Percentiles rank a stretch among this genome's conserved stretches.
These are phyloP conservation scores for Neolamprologus fasciatus DNA, from an alignment of 2,113 vertebrate species.

Conservation along the genomic window DNA sequence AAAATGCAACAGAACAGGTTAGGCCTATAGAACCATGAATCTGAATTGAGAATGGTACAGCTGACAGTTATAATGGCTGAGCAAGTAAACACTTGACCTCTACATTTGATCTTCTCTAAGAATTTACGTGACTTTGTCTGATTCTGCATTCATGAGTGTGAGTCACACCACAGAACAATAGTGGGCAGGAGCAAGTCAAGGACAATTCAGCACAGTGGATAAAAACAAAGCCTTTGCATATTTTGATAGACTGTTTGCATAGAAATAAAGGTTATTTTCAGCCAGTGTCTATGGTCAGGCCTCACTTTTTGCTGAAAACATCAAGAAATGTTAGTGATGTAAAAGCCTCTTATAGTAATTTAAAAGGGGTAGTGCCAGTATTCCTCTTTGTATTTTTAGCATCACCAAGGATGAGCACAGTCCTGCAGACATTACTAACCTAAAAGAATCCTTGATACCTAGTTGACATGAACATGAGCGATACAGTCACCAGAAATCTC, in stretches of 20 bases:
- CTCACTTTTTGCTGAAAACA: not conserved
- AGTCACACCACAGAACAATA: not conserved
- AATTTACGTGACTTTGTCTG: not conserved
- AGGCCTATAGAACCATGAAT: not conserved
- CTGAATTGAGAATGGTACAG: not conserved
- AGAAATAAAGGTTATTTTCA: not conserved
- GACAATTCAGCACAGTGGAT: not conserved
- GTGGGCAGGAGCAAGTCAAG: not conserved
- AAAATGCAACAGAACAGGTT: slow-evolving; percentile 64
- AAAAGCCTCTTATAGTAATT: not conserved
- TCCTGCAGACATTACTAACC: not conserved
- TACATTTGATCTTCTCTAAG: not conserved
- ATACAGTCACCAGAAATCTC: not conserved
- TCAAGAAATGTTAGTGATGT: not conserved
- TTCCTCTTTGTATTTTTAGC: not conserved
- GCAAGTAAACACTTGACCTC: not conserved
- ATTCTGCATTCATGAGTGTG: not conserved
- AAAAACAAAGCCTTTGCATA: not conserved
- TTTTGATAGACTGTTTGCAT: not conserved
- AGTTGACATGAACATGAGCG: not conserved
- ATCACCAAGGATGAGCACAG: not conserved
- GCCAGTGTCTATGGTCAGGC: not conserved
- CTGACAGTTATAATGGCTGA: not conserved
- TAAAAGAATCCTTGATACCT: not conserved
- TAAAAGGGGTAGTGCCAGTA: not conserved